Evolutionary conservation across 2,113 vertebrate genomes (phyloP), one percentile per base, ranked within the genome.

Genomic region (Enhydra lutris): DNA sequence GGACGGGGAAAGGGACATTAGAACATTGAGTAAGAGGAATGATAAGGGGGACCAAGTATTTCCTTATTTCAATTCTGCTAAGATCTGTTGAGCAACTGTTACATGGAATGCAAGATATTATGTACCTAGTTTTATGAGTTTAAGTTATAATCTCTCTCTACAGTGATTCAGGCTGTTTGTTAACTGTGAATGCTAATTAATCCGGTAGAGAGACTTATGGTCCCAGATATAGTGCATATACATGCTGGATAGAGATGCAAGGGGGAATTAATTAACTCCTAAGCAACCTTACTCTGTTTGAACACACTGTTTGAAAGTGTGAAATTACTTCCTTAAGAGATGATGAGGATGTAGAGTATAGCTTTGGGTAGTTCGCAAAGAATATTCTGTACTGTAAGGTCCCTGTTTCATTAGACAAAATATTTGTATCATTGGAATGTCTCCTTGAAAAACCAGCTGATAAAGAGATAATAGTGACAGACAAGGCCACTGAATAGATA

Each of bases 121-220:
- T 78, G 1, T 67, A 61, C n/a, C 67, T 86, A 47, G 45, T 91
- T 97, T 94, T 83, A 86, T 39, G n/a, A 95, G 42, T 97, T 98
- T 92, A 95, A 95, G 67, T 92, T 97, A 81, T 61, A 87, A 94
- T 97, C 94, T 98, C 65, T 97, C 89, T 98, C 83, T 95, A 95
- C 97, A 97, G 92, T 92, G 93, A 96, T 69, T 96, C 93, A 98
- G 96, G 39, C 89, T 98, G 86, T 98, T 98, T 98, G 79, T 95
- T 97, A 85, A 80, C 47, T 97, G 83, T 84, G 61, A 97, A 78
- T 97, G 91, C 61, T 97, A 98, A 96, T 98, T 97, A 96, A 94
- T 79, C 73, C 82, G 94, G 95, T 45, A 65, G 78, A 88, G 69
- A 79, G 89, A 79, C 67, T 95, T 95, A 36, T 0, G 42, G 36